A percentile compares a stretch with the other conserved stretches of the same genome.
Evolutionary conservation across 1,140 invertebrate genomes (phyloP).

Genomic region (Melipona quadrifasciata): DNA sequence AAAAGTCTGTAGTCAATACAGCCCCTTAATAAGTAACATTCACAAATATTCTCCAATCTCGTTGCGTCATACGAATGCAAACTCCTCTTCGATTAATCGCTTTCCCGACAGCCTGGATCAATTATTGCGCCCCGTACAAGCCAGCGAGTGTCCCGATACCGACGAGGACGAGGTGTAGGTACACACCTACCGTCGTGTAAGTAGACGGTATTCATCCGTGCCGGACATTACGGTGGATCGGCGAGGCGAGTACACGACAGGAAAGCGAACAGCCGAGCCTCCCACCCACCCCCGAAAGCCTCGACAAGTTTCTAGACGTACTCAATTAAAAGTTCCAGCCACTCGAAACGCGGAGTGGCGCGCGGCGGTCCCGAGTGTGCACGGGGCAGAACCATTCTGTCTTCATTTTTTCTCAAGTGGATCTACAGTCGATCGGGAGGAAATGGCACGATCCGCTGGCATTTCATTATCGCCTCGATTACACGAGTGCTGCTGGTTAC

Average conservation of each 20-base stretch:
- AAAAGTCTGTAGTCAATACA: no score
- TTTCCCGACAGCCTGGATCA: background rate
- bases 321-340: constrained; percentile 66
- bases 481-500: constrained; percentile 27
- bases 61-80: background rate
- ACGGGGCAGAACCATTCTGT: constrained; percentile 11
- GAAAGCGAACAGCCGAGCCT: constrained; percentile 31
- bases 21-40: background rate
- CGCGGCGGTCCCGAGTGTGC: background rate
- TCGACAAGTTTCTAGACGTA: constrained; percentile 62
- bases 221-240: background rate
- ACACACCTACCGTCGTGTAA: constrained; percentile 18
- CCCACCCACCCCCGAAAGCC: constrained; percentile 18
- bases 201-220: background rate
- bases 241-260: background rate
- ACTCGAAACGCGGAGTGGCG: constrained; percentile 17
- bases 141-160: background rate
- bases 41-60: background rate
- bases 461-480: constrained; percentile 49
- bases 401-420: constrained; percentile 43
- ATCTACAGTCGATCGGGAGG: constrained; percentile 37
- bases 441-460: constrained; percentile 30
- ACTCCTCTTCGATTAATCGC: background rate
- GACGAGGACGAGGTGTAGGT: background rate
- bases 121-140: background rate